phyloP scores from a whole-genome alignment of 2,797 vertebrate genomes.

The Salarias fasciatus region DNA sequence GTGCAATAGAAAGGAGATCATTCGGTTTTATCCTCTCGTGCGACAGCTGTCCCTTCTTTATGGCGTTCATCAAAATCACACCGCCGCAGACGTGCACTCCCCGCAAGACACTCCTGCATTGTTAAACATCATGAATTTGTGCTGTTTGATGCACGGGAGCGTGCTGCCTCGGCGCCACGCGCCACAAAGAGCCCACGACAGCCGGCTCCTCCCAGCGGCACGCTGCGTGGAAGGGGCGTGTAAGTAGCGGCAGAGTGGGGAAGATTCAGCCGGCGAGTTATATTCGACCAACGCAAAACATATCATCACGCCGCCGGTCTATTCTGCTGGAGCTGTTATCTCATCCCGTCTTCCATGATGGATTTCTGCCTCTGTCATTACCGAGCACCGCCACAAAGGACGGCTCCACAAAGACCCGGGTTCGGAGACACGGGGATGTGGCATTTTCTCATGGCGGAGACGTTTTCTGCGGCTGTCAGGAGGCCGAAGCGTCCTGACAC shows the following conservation, averaged over 20 bases:
- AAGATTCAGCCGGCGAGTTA: constrained; percentile 4
- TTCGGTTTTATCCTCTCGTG: neutral
- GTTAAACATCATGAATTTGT: constrained; percentile 24
- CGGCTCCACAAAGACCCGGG: constrained; percentile 41
- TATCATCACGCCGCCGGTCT: constrained; percentile 14
- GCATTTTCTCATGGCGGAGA: constrained; percentile 21
- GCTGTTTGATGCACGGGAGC: constrained; percentile 7
- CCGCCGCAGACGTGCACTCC: neutral
- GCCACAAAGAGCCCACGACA: constrained; percentile 15
- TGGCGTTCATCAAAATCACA: constrained; percentile 13
- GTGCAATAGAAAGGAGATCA: neutral
- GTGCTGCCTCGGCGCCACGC: constrained; percentile 11
- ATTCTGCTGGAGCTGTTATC: constrained; percentile 13
- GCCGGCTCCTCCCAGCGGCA: constrained; percentile 13
- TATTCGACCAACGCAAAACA: constrained; percentile 16
- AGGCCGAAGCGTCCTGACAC: constrained; percentile 6
- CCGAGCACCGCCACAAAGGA: constrained; percentile 37
- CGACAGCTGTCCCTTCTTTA: constrained; percentile 4
- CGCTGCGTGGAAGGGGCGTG: neutral
- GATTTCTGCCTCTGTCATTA: constrained; percentile 31
- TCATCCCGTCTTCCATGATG: constrained; percentile 15
- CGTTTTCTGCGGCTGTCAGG: constrained; percentile 23
- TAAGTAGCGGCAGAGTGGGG: constrained; percentile 15
- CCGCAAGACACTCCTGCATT: neutral
- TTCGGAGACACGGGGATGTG: constrained; percentile 14